Evolutionary conservation across 1,140 invertebrate species (phyloP), one percentile per base, ranked within the genome.

Genomic region (Drosophila oshimai): DNA sequence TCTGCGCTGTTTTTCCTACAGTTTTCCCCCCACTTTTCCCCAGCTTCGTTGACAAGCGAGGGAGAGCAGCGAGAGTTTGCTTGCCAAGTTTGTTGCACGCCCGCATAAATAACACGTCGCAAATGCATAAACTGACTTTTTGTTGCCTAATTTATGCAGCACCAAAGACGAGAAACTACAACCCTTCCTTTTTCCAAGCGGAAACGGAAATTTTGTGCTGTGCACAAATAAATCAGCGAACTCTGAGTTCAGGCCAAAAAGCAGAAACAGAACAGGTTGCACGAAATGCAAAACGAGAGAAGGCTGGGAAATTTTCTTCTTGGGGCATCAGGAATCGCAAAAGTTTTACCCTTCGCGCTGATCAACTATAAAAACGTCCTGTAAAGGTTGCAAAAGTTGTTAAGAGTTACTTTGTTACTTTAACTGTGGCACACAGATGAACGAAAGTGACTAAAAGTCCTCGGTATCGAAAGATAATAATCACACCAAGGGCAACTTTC

Each of bases 161-260:
- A 71, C 80, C 67, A 79, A 86, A 86, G 65, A 79, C 77, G 68
- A 72, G 68, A 72, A 62, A 69, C 42, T 42, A 69, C 64, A 41
- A 31, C 13, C 51, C 28, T 46, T 20, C 12, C 26, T 24, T 22
- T 28, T 37, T 12, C 45, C 18, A 31, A 67, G 46, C 80, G 79
- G 80, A 84, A 84, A 86, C 80, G 79, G 71, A 86, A 86, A 84
- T 86, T 86, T 84, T 86, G 80, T 86, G 74, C 79, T 84, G 70
- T 86, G 80, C 70, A 78, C 74, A 84, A 84, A 84, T 87, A 86
- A 86, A 87, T 86, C 81, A 86, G 74, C 74, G 54, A 67, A 71
- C 41, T 33, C 45, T 58, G 70, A 44, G 51, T 33, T 42, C 51
- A 45, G 54, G 49, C 49, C 54, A 18, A 10, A 46, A 31, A 28